Conservation (phyloP, 1,140 invertebrate genomes). For the Zaprionus vittiger region DNA sequence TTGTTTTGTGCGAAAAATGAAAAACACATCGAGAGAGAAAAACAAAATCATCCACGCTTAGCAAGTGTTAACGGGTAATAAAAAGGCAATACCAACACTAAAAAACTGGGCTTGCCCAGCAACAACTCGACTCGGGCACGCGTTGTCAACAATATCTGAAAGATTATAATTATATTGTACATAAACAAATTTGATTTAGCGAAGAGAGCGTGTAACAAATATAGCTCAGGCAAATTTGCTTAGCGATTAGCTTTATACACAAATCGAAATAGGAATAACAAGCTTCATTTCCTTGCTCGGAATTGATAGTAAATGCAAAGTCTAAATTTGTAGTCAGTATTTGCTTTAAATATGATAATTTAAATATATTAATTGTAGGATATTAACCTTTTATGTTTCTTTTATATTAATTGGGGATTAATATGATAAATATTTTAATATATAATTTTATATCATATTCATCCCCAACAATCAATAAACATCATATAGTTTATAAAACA, state of each 20-base stretch:
- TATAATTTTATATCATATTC: too few relatives aligned
- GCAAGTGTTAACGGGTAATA: slow-evolving; percentile 19
- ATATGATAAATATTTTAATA: too few relatives aligned
- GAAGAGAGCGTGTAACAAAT: slow-evolving; percentile 30
- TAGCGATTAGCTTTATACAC: slow-evolving; percentile 1
- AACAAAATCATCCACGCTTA: slow-evolving; percentile 40
- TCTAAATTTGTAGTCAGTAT: too few relatives aligned
- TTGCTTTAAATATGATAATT: too few relatives aligned
- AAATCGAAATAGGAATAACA: slow-evolving; percentile 1
- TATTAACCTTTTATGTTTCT: too few relatives aligned
- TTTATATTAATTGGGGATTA: background rate
- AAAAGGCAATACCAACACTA: background rate
- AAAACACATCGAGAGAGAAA: slow-evolving; percentile 48
- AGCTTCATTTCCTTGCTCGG: background rate
- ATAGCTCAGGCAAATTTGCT: slow-evolving; percentile 12
- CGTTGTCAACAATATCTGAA: slow-evolving; percentile 20
- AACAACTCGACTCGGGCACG: slow-evolving; percentile 7
- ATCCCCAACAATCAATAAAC: too few relatives aligned
- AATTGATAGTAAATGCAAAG: background rate
- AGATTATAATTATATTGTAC: slow-evolving; percentile 22
- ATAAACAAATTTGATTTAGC: background rate
- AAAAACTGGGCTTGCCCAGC: slow-evolving; percentile 28
- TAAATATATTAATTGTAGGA: too few relatives aligned
- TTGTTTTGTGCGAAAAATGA: slow-evolving; percentile 62
- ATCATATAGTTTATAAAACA: too few relatives aligned